Evolutionary conservation across 2,888 invertebrate genomes (phyloP), one percentile per base, ranked within the genome.

Genomic region (Lapara coniferarum): DNA sequence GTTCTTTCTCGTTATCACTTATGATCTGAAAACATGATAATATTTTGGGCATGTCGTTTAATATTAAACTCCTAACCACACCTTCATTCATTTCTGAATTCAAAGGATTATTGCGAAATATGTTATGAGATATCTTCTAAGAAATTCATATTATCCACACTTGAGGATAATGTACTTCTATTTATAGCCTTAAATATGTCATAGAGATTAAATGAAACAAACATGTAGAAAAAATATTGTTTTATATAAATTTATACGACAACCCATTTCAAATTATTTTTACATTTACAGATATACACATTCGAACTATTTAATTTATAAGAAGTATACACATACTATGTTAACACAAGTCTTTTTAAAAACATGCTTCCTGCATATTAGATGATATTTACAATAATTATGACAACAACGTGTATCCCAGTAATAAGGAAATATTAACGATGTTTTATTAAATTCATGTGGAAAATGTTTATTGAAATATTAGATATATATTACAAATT

Each of bases 181-280:
- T 37, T 4, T 10, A 7, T 51, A 56, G n/a, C 8, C 19, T 37
- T 37, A 37, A 37, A 37, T 56, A 59, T n/a, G 8, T 13, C 16
- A 8, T 5, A 10, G 37, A 59, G 10, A 55, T 6, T 13, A 5
- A 86, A 83, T 80, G 73, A 89, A 85, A 85, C 81, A 76, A 74
- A n/a, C 7, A 44, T 8, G 72, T 89, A 81, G 81, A 84, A 89
- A 91, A 91, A 89, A 90, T 88, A 89, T 74, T 70, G 73, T 84
- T 89, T 91, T 86, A 88, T 92, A 91, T 89, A 92, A 92, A 92
- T 89, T 86, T 86, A 88, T 90, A 91, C 89, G 88, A 90, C 90
- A 91, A 91, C 89, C 87, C 84, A 87, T 88, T 88, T 87, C 76
- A 85, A 81, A 81, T 83, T 79, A 82, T 80, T 79, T 75, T 78